A percentile compares a stretch with the other conserved stretches of the same genome.
These are phyloP conservation scores for human (Homo sapiens) DNA, from an alignment of 2,113 vertebrate species.

Conservation along the genomic window GRCh38 chr3:114804501-114805000, in stretches of 20 bases:
- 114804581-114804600: slow-evolving; percentile 43
- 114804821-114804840: background rate
- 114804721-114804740: background rate
- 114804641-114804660: slow-evolving; percentile 23
- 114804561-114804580: slow-evolving; percentile 6
- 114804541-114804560: background rate
- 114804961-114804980: background rate
- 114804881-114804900: slow-evolving; percentile 30
- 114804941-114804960: background rate
- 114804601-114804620: background rate
- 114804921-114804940: background rate
- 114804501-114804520: slow-evolving; percentile 21
- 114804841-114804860: background rate
- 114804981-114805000: background rate
- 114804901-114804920: background rate
- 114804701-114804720: background rate
- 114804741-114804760: background rate
- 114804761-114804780: background rate
- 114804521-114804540: slow-evolving; percentile 14
- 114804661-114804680: background rate
- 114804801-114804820: background rate
- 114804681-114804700: background rate
- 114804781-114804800: background rate
- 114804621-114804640: background rate
- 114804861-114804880: background rate